Base-by-base conservation (phyloP, 2,113 vertebrate genomes). In the Hemibagrus wyckioides region DNA sequence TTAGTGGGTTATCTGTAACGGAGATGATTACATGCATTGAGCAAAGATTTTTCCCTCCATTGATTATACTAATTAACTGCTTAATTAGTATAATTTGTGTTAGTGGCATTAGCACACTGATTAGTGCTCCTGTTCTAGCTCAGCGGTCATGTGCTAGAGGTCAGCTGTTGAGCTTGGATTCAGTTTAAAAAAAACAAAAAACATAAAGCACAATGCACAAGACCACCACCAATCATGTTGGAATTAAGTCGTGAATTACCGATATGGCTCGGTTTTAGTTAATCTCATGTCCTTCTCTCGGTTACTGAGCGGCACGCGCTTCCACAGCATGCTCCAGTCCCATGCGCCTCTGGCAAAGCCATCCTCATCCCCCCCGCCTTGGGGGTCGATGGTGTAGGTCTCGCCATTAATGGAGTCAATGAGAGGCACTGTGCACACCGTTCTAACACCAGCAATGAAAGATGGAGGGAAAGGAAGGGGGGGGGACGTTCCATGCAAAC, bases 261-360 rank as follows among this genome's bases (percentile, higher is more conserved):
- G 98, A 99, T 99, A 99, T 59, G 98, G 98, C 92, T 99, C 98
- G 90, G 98, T 97, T 95, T 92, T 95, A 96, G 96, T 96, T 94
- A 97, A 95, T 97, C 98, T 97, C 91, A 90, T 93, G 84, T 93
- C 94, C 96, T 98, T 98, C 94, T 99, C 98, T 93, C 85, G 95
- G 91, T 95, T 92, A 94, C 95, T 94, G 93, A 99, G 95, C 87
- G 98, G 98, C 89, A 99, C 94, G 92, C 98, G 97, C 95, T 99
- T 99, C 98, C 98, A 99, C 92, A 99, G 96, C 98, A 99, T 98
- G 96, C 97, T 99, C 98, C 98, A 99, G 93, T 99, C 97, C 98
- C 98, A 99, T 77, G 97, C 98, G 94, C 98, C 98, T 96, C 98
- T 96, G 96, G 98, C 98, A 94, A 96, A 98, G 95, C 97, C 97